These are phyloP conservation scores for Pygocentrus nattereri DNA, from an alignment of 2,797 vertebrate genomes.

Conservation along the genomic window DNA sequence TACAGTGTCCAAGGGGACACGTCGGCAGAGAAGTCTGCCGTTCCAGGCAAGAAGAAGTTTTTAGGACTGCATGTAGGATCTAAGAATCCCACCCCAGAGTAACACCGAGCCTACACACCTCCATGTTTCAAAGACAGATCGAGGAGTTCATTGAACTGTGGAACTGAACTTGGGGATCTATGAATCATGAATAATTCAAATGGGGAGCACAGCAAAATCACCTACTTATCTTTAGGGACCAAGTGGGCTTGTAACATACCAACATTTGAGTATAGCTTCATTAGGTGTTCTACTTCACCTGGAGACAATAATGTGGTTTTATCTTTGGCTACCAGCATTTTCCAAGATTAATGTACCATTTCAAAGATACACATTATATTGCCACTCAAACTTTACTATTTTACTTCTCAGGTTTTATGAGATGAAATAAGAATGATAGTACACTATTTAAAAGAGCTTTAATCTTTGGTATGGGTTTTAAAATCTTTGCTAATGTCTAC, in stretches of 20 bases:
- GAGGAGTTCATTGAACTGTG: slow-evolving; percentile 15
- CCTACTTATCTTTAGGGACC: slow-evolving; percentile 72
- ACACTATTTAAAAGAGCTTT: slow-evolving; percentile 71
- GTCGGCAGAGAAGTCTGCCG: slow-evolving; percentile 60
- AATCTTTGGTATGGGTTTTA: slow-evolving; percentile 56
- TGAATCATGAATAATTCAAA: slow-evolving; percentile 1
- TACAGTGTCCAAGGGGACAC: slow-evolving; percentile 73
- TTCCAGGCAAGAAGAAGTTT: slow-evolving; percentile 61
- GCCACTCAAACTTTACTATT: slow-evolving; percentile 58
- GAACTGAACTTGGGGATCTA: background rate
- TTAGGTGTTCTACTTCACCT: slow-evolving; percentile 19
- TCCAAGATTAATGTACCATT: slow-evolving; percentile 53
- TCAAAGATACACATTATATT: slow-evolving; percentile 58
- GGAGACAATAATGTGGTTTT: slow-evolving; percentile 8
- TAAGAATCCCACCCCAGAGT: slow-evolving; percentile 66
- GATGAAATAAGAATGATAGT: slow-evolving; percentile 56
- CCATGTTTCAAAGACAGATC: background rate
- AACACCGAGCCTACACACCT: slow-evolving; percentile 19
- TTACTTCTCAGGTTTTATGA: slow-evolving; percentile 72
- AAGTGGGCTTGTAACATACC: slow-evolving; percentile 62
- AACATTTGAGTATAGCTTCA: slow-evolving; percentile 56
- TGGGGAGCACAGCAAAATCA: slow-evolving; percentile 15
- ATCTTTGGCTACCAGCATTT: slow-evolving; percentile 17
- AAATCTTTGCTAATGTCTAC: slow-evolving; percentile 60
- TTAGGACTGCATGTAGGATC: slow-evolving; percentile 67